Evolutionary conservation across 2,888 invertebrate genomes (phyloP).

Genomic region (Dicyrtomina minuta): DNA sequence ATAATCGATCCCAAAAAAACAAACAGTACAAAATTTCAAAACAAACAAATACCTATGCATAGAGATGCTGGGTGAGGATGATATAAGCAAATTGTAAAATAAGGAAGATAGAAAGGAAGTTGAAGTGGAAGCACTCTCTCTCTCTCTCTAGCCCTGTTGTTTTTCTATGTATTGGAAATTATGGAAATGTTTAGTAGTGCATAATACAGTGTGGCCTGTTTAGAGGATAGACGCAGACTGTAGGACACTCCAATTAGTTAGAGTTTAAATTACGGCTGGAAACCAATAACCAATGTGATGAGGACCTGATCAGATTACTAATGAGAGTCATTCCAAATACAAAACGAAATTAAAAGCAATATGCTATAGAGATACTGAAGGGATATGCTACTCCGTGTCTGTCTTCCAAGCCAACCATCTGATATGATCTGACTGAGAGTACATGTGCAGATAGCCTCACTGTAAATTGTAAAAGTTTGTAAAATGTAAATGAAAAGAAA

Average conservation of each 20-base stretch:
- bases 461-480: too few relatives aligned
- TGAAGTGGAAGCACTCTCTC: background rate
- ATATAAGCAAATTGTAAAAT: background rate
- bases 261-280: too few relatives aligned
- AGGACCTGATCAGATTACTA: conserved; percentile 36
- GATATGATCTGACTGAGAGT: too few relatives aligned
- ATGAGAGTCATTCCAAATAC: conserved; percentile 12
- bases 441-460: too few relatives aligned
- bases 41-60: background rate
- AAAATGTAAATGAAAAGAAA: too few relatives aligned
- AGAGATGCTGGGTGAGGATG: background rate
- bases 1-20: background rate
- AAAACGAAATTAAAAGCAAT: too few relatives aligned
- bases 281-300: conserved; percentile 21
- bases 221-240: too few relatives aligned
- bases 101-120: background rate
- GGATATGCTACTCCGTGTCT: too few relatives aligned
- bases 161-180: background rate
- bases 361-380: too few relatives aligned
- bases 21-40: background rate
- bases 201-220: too few relatives aligned
- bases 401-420: too few relatives aligned
- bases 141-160: background rate
- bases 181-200: background rate
- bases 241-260: too few relatives aligned